These are phyloP conservation scores for Phortica okadai DNA, from an alignment of 2,888 invertebrate genomes.

Conservation along the genomic window DNA sequence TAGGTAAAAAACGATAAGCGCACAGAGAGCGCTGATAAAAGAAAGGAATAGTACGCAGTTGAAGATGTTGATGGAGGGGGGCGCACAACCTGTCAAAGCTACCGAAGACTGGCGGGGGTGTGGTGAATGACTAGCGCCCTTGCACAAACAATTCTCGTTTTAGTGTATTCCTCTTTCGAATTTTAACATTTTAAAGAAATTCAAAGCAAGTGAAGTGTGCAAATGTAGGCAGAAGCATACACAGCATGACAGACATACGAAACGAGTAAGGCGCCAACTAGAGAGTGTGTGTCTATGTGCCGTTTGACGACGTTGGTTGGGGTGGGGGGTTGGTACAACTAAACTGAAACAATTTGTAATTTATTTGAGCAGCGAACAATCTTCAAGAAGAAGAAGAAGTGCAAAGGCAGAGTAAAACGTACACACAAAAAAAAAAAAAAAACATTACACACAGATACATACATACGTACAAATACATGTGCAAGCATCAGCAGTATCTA, in stretches of 20 bases:
- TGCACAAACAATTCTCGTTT: not conserved
- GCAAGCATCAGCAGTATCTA: constrained; percentile 21
- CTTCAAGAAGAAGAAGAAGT: constrained; percentile 59
- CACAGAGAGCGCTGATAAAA: constrained; percentile 32
- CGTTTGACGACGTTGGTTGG: not conserved
- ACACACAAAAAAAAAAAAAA: constrained; percentile 12
- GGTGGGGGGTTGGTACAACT: constrained; percentile 16
- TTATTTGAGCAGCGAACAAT: constrained; percentile 71
- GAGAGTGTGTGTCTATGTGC: constrained; percentile 11
- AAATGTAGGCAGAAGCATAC: constrained; percentile 50
- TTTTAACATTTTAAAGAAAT: constrained; percentile 72
- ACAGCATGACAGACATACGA: constrained; percentile 51
- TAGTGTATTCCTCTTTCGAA: constrained; percentile 50
- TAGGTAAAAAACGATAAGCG: constrained; percentile 29
- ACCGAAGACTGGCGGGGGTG: not conserved
- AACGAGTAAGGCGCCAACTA: constrained; percentile 55
- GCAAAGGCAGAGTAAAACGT: constrained; percentile 32
- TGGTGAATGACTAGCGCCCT: not conserved
- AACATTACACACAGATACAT: constrained; percentile 35
- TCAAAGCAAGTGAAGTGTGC: constrained; percentile 57
- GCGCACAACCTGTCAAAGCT: not conserved
- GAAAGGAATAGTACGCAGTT: too few species aligned
- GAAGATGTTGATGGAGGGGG: too few species aligned
- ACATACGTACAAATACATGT: constrained; percentile 33
- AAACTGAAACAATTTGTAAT: constrained; percentile 73